Conservation (phyloP, 2,888 invertebrate genomes). For the Stomorhina lunata region DNA sequence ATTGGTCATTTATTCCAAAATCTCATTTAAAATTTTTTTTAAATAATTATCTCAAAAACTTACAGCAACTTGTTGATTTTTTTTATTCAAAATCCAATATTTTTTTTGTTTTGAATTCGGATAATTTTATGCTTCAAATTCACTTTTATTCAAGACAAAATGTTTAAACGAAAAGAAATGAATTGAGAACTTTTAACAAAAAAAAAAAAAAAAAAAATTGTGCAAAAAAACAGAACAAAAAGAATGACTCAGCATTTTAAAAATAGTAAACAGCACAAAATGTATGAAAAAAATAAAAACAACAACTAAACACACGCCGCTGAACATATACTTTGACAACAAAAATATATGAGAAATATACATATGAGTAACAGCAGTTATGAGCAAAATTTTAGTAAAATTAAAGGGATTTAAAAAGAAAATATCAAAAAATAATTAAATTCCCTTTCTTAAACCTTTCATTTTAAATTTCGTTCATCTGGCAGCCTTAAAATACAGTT, state of each 20-base stretch:
- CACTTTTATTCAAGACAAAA: slow-evolving; percentile 58
- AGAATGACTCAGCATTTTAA: slow-evolving; percentile 79
- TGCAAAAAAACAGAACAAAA: slow-evolving; percentile 39
- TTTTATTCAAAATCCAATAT: slow-evolving; percentile 17
- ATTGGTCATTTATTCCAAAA: background rate
- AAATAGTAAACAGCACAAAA: slow-evolving; percentile 79
- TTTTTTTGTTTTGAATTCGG: too few species aligned
- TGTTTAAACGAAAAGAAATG: slow-evolving; percentile 32
- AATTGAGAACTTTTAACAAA: slow-evolving; percentile 26
- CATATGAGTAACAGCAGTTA: slow-evolving; percentile 51
- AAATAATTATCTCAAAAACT: background rate
- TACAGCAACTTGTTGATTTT: slow-evolving; percentile 56
- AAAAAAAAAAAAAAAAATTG: too few species aligned
- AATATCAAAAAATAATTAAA: background rate
- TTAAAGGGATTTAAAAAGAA: background rate
- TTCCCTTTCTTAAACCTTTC: background rate
- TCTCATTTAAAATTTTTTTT: background rate
- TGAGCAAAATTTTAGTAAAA: background rate
- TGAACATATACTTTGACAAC: background rate
- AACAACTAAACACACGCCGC: background rate
- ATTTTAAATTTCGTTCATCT: too few species aligned
- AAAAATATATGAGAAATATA: slow-evolving; percentile 24
- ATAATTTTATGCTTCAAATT: slow-evolving; percentile 52
- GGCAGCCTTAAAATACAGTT: too few species aligned
- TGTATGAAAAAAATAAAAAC: slow-evolving; percentile 17